These are phyloP conservation scores for Microcebus tavaratra DNA, from an alignment of 2,113 vertebrate species.

Conservation along the genomic window DNA sequence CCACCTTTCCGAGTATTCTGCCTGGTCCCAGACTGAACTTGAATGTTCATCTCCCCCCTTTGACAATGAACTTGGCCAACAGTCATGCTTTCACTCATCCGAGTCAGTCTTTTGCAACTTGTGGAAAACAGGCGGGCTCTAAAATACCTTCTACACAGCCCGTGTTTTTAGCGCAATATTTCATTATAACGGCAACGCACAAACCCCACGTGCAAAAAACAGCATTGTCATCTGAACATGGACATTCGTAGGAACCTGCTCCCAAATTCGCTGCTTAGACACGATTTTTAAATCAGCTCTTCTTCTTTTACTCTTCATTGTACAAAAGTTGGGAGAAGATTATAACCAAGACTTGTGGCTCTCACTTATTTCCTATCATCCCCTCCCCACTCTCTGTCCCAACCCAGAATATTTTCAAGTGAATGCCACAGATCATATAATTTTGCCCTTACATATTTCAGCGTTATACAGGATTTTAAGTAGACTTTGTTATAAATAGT, in stretches of 20 bases:
- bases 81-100: not conserved
- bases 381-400: not conserved
- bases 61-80: slow-evolving; percentile 2
- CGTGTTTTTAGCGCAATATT: not conserved
- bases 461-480: slow-evolving; percentile 33
- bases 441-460: slow-evolving; percentile 37
- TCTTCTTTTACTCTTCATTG: not conserved
- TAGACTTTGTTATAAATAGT: slow-evolving; percentile 40
- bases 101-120: not conserved
- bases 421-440: not conserved
- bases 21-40: not conserved
- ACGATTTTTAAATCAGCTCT: not conserved
- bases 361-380: not conserved
- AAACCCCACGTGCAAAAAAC: not conserved
- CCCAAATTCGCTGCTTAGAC: not conserved
- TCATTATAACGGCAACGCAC: not conserved
- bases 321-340: not conserved
- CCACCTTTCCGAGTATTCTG: not conserved
- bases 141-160: not conserved
- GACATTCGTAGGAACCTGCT: not conserved
- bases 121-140: not conserved
- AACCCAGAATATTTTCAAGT: slow-evolving; percentile 25
- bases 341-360: not conserved
- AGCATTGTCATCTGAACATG: not conserved
- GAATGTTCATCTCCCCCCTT: slow-evolving; percentile 14